These are phyloP conservation scores for Zosterops lateralis DNA, from an alignment of 2,113 vertebrate genomes.

Conservation along the genomic window DNA sequence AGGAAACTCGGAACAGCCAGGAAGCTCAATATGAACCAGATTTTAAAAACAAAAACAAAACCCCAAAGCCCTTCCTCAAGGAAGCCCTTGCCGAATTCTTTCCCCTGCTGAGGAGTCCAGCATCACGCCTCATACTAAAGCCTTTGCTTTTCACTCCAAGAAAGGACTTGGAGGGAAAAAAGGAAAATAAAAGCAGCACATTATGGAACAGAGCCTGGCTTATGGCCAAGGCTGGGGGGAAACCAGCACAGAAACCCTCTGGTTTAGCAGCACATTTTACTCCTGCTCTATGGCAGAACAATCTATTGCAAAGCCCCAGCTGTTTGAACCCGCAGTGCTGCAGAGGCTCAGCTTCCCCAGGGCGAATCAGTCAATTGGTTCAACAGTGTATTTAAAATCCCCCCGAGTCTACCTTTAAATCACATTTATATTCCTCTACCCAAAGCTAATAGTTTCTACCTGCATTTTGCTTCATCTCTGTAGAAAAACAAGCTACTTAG, in stretches of 20 bases:
- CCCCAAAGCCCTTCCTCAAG: conserved; percentile 59
- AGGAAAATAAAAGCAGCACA: background rate
- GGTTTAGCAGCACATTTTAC: background rate
- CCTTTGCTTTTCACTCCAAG: conserved; percentile 34
- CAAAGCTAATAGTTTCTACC: conserved; percentile 48
- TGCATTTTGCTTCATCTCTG: conserved; percentile 35
- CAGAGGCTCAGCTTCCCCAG: conserved; percentile 17
- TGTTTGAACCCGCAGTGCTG: background rate
- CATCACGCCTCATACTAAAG: conserved; percentile 29
- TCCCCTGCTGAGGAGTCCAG: conserved; percentile 45
- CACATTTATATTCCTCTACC: conserved; percentile 28
- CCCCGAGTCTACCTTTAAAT: conserved; percentile 7
- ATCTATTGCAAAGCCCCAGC: background rate
- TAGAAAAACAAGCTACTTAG: conserved; percentile 55
- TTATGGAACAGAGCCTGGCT: conserved; percentile 31
- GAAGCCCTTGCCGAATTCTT: conserved; percentile 47
- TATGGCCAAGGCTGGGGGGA: conserved; percentile 1
- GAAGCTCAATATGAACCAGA: conserved; percentile 50
- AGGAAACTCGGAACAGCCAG: conserved; percentile 51
- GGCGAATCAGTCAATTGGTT: conserved; percentile 34
- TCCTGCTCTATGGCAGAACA: conserved; percentile 21
- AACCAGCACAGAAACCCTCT: conserved; percentile 20
- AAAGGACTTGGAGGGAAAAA: background rate
- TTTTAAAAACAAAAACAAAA: conserved; percentile 64
- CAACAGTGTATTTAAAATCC: conserved; percentile 41